phyloP scores from a whole-genome alignment of 2,113 vertebrate species.

The Upupa epops region DNA sequence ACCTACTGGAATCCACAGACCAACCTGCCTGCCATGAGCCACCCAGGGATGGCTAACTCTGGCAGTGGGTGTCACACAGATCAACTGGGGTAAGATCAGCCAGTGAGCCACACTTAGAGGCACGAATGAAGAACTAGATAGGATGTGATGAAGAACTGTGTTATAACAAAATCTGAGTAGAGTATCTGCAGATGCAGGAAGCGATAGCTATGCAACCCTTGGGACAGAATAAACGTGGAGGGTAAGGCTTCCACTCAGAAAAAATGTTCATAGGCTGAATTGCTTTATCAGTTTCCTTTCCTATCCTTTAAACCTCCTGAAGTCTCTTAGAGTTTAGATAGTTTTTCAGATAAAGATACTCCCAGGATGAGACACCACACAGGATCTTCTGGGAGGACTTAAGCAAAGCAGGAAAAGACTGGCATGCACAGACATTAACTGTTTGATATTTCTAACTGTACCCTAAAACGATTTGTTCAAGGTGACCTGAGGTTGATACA shows the following conservation, averaged over 20 bases:
- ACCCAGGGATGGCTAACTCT: not conserved
- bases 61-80: not conserved
- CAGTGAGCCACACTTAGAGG: not conserved
- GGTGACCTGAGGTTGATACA: not conserved
- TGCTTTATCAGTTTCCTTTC: not conserved
- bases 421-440: not conserved
- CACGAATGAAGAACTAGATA: not conserved
- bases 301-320: not conserved
- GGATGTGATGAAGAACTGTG: not conserved
- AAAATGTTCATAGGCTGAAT: not conserved
- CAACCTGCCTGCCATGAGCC: not conserved
- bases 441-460: not conserved
- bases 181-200: not conserved
- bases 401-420: not conserved
- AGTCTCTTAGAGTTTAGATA: not conserved
- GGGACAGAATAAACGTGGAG: not conserved
- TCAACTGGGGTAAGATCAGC: not conserved
- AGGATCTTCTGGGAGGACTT: not conserved
- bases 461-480: not conserved
- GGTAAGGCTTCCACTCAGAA: not conserved
- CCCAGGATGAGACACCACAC: not conserved
- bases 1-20: not conserved
- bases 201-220: not conserved
- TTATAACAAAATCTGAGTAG: not conserved
- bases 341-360: not conserved